phyloP scores from a whole-genome alignment of 2,113 vertebrate genomes.

The Tonatia bakeri region DNA sequence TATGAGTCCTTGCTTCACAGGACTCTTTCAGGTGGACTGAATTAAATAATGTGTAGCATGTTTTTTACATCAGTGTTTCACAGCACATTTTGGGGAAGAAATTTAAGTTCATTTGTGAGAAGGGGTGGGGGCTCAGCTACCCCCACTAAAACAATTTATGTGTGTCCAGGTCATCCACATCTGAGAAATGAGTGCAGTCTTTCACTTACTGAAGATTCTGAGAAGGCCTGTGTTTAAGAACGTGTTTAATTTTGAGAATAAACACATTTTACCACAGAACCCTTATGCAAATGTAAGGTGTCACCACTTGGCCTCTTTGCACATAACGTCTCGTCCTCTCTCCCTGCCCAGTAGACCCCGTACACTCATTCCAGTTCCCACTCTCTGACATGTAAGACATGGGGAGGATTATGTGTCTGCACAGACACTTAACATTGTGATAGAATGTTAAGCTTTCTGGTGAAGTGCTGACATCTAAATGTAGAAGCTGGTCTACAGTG shows the following conservation, averaged over 20 bases:
- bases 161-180: background rate
- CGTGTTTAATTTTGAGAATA: slow-evolving; percentile 3
- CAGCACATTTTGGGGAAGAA: background rate
- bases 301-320: background rate
- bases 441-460: background rate
- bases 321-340: background rate
- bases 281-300: background rate
- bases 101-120: background rate
- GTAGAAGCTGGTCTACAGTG: background rate
- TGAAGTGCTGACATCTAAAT: background rate
- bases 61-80: background rate
- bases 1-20: background rate
- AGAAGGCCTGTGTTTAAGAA: background rate
- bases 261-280: background rate
- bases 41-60: background rate
- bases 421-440: background rate
- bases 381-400: background rate
- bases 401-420: background rate
- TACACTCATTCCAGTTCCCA: background rate
- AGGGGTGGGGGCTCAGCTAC: background rate
- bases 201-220: background rate
- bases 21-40: background rate
- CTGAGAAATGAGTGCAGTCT: background rate
- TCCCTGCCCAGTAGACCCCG: background rate
- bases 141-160: background rate